These are phyloP conservation scores for Brachionus paranguensis DNA, from an alignment of 1,140 invertebrate genomes.

Conservation along the genomic window DNA sequence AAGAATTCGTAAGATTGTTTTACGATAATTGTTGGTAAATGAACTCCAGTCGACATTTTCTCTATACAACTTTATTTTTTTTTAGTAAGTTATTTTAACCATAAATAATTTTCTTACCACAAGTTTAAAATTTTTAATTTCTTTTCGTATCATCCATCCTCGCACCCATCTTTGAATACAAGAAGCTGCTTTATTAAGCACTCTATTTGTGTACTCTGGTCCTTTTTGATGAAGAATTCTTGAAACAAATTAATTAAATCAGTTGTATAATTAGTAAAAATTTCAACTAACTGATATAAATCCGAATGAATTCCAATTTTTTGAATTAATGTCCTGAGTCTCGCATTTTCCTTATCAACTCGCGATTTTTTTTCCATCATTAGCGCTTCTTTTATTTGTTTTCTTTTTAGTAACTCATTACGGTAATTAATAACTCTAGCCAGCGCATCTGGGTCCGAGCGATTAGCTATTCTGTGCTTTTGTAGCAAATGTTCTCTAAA, in stretches of 20 bases:
- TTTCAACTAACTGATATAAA: slow-evolving; percentile 29
- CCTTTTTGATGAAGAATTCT: slow-evolving; percentile 14
- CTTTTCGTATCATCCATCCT: slow-evolving; percentile 33
- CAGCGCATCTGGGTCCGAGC: background rate
- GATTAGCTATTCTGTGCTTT: background rate
- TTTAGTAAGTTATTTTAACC: background rate
- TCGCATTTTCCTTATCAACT: slow-evolving; percentile 12
- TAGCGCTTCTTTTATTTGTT: background rate
- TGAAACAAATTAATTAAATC: background rate
- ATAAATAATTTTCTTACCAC: background rate
- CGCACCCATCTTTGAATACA: slow-evolving; percentile 36
- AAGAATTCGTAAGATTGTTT: slow-evolving; percentile 17
- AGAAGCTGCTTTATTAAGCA: slow-evolving; percentile 30
- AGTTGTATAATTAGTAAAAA: background rate
- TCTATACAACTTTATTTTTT: background rate
- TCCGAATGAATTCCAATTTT: slow-evolving; percentile 30
- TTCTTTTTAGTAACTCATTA: slow-evolving; percentile 16
- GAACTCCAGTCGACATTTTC: background rate
- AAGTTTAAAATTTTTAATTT: slow-evolving; percentile 3
- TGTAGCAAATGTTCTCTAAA: background rate
- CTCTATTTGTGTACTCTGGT: background rate
- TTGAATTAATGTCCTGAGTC: background rate
- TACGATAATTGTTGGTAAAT: background rate
- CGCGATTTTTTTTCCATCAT: background rate
- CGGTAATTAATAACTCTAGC: background rate